Evolutionary conservation across 2,888 invertebrate genomes (phyloP).

Genomic region (Erynnis tages): DNA sequence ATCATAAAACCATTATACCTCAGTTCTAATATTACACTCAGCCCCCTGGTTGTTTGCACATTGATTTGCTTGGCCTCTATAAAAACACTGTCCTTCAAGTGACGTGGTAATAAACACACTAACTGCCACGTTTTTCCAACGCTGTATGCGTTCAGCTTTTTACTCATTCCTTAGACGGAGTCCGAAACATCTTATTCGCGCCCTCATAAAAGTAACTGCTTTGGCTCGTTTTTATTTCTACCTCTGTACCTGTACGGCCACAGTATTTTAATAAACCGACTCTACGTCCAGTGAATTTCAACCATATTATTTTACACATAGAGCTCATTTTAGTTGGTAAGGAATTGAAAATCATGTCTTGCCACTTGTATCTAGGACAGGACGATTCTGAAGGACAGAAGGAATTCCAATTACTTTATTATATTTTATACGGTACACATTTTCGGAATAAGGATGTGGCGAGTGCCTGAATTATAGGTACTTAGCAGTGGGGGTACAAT

Average conservation of each 20-base stretch:
- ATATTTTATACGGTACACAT: constrained; percentile 45
- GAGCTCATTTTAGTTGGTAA: constrained; percentile 39
- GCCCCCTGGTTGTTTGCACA: too few relatives aligned
- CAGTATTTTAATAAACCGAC: constrained; percentile 79
- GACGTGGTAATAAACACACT: not conserved
- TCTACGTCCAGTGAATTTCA: constrained; percentile 38
- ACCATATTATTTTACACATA: constrained; percentile 41
- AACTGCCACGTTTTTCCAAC: constrained; percentile 32
- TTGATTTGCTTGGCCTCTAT: too few relatives aligned
- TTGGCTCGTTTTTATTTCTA: constrained; percentile 80
- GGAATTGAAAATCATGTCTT: constrained; percentile 62
- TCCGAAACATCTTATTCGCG: constrained; percentile 82
- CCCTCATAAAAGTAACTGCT: constrained; percentile 82
- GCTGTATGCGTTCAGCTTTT: constrained; percentile 42
- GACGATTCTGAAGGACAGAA: constrained; percentile 72
- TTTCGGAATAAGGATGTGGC: constrained; percentile 11
- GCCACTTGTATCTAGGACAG: constrained; percentile 78
- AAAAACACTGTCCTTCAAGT: not conserved
- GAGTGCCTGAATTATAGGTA: not conserved
- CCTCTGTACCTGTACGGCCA: constrained; percentile 78
- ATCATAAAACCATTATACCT: too few relatives aligned
- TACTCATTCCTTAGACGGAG: constrained; percentile 75
- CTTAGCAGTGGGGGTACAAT: not conserved
- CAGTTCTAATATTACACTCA: too few relatives aligned
- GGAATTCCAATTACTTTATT: constrained; percentile 80